Base-by-base conservation (phyloP, 2,113 vertebrate species). In the Eurypyga helias region DNA sequence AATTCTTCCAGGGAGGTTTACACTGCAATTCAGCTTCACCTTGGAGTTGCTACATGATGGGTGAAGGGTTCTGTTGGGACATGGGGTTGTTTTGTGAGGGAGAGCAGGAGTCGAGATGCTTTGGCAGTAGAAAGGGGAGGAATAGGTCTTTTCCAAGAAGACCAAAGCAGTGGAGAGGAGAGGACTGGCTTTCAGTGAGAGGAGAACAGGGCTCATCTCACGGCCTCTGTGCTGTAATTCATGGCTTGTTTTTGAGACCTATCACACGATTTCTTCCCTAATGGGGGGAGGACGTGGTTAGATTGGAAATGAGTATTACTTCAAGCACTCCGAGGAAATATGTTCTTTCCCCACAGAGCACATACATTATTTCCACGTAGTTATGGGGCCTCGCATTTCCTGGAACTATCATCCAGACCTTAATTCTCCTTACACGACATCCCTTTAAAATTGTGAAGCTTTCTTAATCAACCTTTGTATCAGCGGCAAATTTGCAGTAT, bases 381-480 rank as follows among this genome's bases (percentile, higher is more conserved):
- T 97, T 95, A 97, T 65, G 4, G 96, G 79, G 90, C 93, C 92
- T 97, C 86, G 78, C 97, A 92, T 98, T 98, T 98, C 98, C 98
- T 93, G 97, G 97, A 98, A 98, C 97, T 98, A 97, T 97, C 97
- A 94, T 93, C 91, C 80, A 96, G 97, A 92, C 94, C 96, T 98
- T 98, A 98, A 98, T 98, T 98, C 98, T 97, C 96, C 93, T 97
- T 91, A 95, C 94, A 97, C 83, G 92, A 95, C 95, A 97, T 97
- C 88, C 93, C 97, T 98, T 98, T 97, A 97, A 98, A 98, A 98
- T 89, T 75, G 96, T 87, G 92, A 91, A 89, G 97, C 95, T 98
- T 97, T 97, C 98, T 98, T 98, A 98, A 98, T 98, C 98, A 98
- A 98, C 98, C 98, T 98, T 98, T 98, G 97, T 97, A 98, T 97